Percentiles rank a stretch among this genome's conserved stretches.
phyloP scores from a whole-genome alignment of 2,113 vertebrate species.

The Campylomormyrus tamandua region DNA sequence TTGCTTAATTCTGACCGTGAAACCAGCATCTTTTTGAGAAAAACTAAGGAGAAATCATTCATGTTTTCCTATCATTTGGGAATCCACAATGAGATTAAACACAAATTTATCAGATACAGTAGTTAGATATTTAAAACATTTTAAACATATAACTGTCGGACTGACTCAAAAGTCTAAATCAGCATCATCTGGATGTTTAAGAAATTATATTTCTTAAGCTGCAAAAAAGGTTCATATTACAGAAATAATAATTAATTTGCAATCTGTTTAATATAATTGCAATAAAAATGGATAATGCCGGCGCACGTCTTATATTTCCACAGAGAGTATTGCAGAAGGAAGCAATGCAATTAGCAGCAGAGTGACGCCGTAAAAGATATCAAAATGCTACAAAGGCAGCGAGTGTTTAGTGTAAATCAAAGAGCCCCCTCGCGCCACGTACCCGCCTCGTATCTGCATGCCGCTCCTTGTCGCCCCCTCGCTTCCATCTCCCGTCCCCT shows the following conservation, averaged over 20 bases:
- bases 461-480: not conserved
- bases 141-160: not conserved
- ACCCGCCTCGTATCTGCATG: not conserved
- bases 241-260: not conserved
- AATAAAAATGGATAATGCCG: not conserved
- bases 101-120: not conserved
- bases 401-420: not conserved
- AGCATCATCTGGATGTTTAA: not conserved
- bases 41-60: not conserved
- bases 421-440: not conserved
- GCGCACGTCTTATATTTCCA: not conserved
- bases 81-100: not conserved
- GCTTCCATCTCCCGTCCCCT: not conserved
- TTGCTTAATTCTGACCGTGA: not conserved
- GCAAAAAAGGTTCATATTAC: not conserved
- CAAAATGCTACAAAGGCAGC: not conserved
- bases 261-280: not conserved
- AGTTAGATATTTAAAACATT: not conserved
- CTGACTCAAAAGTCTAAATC: not conserved
- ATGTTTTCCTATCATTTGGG: not conserved
- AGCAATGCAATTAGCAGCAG: not conserved
- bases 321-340: not conserved
- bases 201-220: not conserved
- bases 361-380: not conserved
- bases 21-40: not conserved